Percentiles rank a stretch among this genome's conserved stretches.
These are phyloP conservation scores for Carcharodon carcharias DNA, from an alignment of 2,797 vertebrate species.

Conservation along the genomic window DNA sequence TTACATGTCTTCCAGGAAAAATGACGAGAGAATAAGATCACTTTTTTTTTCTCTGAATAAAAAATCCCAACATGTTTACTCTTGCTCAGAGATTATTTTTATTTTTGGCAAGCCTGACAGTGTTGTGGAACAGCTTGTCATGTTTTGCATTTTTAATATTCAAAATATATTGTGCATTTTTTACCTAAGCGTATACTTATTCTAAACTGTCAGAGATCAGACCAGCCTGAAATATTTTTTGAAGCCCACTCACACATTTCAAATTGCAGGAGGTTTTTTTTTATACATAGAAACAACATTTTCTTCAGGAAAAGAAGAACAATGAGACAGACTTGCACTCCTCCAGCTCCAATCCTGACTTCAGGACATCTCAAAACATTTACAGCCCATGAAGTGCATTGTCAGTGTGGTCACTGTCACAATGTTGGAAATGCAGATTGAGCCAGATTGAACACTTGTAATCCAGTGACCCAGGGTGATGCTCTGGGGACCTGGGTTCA, in stretches of 20 bases:
- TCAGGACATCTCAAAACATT: neutral
- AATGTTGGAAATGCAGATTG: neutral
- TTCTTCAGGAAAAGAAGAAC: neutral
- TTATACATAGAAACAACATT: neutral
- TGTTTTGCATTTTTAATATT: conserved; percentile 24
- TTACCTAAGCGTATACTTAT: neutral
- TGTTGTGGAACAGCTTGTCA: neutral
- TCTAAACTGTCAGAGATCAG: conserved; percentile 13
- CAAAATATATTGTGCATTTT: neutral
- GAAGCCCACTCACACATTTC: neutral
- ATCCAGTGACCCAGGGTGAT: too few relatives aligned
- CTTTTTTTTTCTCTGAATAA: too few relatives aligned
- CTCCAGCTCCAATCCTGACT: neutral
- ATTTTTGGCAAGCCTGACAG: neutral
- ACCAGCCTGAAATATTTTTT: neutral
- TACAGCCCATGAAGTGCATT: neutral
- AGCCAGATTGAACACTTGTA: too few relatives aligned
- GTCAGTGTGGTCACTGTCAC: neutral
- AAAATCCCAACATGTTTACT: neutral
- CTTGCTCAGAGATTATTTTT: neutral
- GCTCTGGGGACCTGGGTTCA: too few relatives aligned
- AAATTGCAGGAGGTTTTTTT: neutral
- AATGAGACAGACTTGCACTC: neutral
- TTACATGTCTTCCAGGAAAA: neutral
- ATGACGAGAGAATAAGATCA: neutral